Evolutionary conservation across 2,797 vertebrate genomes (phyloP).

Genomic region (Chelidonichthys spinosus): DNA sequence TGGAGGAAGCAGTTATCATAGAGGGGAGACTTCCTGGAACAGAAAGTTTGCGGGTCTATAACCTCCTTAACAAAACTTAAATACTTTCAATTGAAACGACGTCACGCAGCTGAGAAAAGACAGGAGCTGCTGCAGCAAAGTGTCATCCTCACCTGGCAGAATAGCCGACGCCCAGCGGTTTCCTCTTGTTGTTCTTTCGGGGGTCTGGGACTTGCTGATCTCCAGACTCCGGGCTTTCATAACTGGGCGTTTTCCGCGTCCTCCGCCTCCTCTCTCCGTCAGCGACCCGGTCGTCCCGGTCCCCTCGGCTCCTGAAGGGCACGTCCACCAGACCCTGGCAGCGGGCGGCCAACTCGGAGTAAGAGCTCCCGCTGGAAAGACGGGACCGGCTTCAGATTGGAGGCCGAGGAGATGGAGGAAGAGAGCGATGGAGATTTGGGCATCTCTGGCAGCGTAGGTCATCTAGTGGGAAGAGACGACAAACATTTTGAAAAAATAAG

Average conservation of each 20-base stretch:
- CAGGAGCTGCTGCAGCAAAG: too few species aligned
- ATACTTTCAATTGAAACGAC: not conserved
- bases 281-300: conserved; percentile 74
- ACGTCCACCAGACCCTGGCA: conserved; percentile 93
- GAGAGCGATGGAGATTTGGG: conserved; percentile 93
- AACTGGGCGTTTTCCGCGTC: conserved; percentile 68
- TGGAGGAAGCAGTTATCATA: conserved; percentile 99
- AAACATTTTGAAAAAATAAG: not conserved
- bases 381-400: conserved; percentile 62
- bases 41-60: not conserved
- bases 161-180: conserved; percentile 93
- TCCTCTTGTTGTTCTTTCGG: conserved; percentile 89
- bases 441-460: conserved; percentile 93
- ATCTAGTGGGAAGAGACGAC: conserved; percentile 77
- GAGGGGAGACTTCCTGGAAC: conserved; percentile 92
- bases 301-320: conserved; percentile 88
- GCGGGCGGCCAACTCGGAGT: conserved; percentile 79
- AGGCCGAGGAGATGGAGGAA: conserved; percentile 91
- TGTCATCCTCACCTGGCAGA: conserved; percentile 88
- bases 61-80: too few species aligned
- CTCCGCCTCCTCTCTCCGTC: conserved; percentile 83
- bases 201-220: conserved; percentile 91
- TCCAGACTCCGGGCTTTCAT: conserved; percentile 81
- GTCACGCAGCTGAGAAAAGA: not conserved
- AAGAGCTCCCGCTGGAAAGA: conserved; percentile 66